These are phyloP conservation scores for Andrena bicolor DNA, from an alignment of 2,888 invertebrate genomes.

Conservation along the genomic window DNA sequence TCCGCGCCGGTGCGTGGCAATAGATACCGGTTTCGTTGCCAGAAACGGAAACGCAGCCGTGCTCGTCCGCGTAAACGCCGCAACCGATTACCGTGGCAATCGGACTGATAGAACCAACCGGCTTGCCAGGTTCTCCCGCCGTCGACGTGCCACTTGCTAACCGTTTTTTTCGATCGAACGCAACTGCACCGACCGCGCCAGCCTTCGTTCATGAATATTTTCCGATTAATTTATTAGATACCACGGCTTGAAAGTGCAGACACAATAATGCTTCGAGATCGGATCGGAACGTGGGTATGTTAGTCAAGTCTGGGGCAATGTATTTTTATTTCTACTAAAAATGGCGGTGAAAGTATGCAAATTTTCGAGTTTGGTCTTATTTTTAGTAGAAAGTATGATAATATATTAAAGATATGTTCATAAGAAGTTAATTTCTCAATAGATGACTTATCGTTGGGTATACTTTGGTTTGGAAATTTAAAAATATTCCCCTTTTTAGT, in stretches of 20 bases:
- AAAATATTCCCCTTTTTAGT: too few relatives aligned
- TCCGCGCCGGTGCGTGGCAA: constrained; percentile 72
- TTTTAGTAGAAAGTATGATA: too few relatives aligned
- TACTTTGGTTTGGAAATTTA: too few relatives aligned
- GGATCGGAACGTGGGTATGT: too few relatives aligned
- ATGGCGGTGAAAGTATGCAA: too few relatives aligned
- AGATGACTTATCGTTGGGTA: too few relatives aligned
- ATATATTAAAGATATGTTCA: too few relatives aligned
- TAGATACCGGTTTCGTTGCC: constrained; percentile 72
- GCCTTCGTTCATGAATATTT: constrained; percentile 40
- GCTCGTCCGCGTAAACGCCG: constrained; percentile 71
- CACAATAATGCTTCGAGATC: not conserved
- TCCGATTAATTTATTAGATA: not conserved
- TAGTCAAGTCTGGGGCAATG: too few relatives aligned
- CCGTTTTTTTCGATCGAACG: constrained; percentile 69
- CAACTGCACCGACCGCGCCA: constrained; percentile 70
- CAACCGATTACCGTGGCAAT: constrained; percentile 73
- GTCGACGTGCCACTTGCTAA: constrained; percentile 74
- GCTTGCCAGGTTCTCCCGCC: constrained; percentile 60
- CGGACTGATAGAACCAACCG: constrained; percentile 68
- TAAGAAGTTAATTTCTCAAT: too few relatives aligned
- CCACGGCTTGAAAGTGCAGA: not conserved
- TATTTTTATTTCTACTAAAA: too few relatives aligned
- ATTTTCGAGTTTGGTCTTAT: too few relatives aligned
- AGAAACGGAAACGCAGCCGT: constrained; percentile 72